Evolutionary conservation across 2,888 invertebrate species (phyloP), one percentile per base, ranked within the genome.

Genomic region (Plusia festucae): DNA sequence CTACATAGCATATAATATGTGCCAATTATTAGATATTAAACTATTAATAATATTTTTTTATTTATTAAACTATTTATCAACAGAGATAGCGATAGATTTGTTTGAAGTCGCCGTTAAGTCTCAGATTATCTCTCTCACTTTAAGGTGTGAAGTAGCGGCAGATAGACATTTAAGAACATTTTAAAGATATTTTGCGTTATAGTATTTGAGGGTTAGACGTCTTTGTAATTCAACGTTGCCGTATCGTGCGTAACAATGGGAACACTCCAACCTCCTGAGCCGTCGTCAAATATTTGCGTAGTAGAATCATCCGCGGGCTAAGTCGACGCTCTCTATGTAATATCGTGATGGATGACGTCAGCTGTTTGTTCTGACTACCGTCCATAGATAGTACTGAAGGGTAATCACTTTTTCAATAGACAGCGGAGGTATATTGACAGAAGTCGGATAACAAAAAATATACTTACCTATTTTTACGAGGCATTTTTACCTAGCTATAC

Each of bases 331-430:
- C 65, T 84, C 85, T 78, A 75, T 81, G 89, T 90, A 91, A 92
- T 92, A 91, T 89, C 87, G 87, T 92, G 92, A 93, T 92, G 91
- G 92, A 93, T 92, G 89, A 83, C 86, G 85, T 82, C 84, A 74
- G 70, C 76, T 73, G 79, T 81, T 78, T 78, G 70, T 73, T 79
- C 77, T 78, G 81, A 79, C 69, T 67, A 24, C 59, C 61, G 55
- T 60, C 59, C 52, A 68, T 74, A 75, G 67, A 70, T 74, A 69
- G 57, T 67, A 68, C 74, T 65, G 44, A 68, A 49, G 57, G 53
- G 54, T 72, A 73, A 79, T 73, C 73, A 78, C 68, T 73, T 73
- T 65, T 75, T 66, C 59, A 16, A 61, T 58, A 51, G 46, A 58
- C 32, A 49, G 18, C 2, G 7, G 18, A 11, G 46, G 20, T 49